Evolutionary conservation across 2,888 invertebrate species (phyloP), one percentile per base, ranked within the genome.

Genomic region (Nymphalis urticae): DNA sequence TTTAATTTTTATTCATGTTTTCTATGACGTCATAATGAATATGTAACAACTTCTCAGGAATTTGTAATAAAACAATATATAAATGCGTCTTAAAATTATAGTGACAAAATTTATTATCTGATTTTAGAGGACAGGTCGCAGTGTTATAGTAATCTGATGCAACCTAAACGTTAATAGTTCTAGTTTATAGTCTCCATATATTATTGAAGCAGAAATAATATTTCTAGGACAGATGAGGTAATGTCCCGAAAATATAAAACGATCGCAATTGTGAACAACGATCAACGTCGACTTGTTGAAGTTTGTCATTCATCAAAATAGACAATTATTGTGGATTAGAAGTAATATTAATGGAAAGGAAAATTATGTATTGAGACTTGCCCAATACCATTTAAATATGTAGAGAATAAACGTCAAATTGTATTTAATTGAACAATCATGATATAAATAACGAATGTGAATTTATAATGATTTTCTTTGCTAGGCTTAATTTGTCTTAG

Each of bases 191-290:
- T 62, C 62, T 72, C 75, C 76, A 80, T 81, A 77, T 79, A 76
- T 80, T 78, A 78, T 73, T 72, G 69, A 62, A 60, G 65, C 72
- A 56, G 69, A 79, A 78, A 80, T 79, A 79, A 70, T 7, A 48
- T 77, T 80, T 81, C 80, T 83, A 76, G 82, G 81, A 71, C 83
- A 71, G 64, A 71, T 86, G 82, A 84, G 74, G 83, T 82, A 80
- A 83, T 67, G 56, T 68, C 73, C 53, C 73, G 73, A 75, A 75
- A 69, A 70, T 70, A 65, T 68, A 32, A 42, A 53, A 32, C 19
- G 21, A 50, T 32, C 19, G 36, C 47, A 42, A 65, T 36, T 66
- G 48, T 36, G 21, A 66, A 19, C 19, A 53, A 66, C 61, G 62
- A 56, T 27, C 53, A 56, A 62, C n/a, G 62, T 67, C 66, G 53